A percentile compares a stretch with the other conserved stretches of the same genome.
phyloP scores from a whole-genome alignment of 2,888 invertebrate genomes.

The Lasioglossum pauxillum region DNA sequence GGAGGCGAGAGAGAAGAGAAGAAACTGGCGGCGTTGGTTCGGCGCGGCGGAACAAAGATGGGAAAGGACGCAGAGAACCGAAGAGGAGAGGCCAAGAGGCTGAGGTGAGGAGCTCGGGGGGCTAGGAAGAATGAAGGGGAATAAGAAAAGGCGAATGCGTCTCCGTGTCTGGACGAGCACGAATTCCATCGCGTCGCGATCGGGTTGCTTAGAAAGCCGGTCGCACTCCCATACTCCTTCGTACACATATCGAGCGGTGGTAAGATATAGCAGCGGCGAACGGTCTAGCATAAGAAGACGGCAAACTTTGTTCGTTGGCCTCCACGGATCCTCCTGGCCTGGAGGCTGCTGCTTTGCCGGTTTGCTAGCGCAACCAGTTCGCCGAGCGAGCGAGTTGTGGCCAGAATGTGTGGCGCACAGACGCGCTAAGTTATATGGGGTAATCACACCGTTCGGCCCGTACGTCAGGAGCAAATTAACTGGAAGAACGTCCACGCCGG shows the following conservation, averaged over 20 bases:
- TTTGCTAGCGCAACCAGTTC: constrained; percentile 67
- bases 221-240: constrained; percentile 59
- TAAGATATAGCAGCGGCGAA: constrained; percentile 64
- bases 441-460: constrained; percentile 58
- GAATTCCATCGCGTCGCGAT: constrained; percentile 77
- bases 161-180: constrained; percentile 67
- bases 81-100: neutral
- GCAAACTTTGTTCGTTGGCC: constrained; percentile 40
- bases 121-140: constrained; percentile 34
- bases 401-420: constrained; percentile 44
- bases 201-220: constrained; percentile 74
- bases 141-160: constrained; percentile 66
- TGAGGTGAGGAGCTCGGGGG: neutral
- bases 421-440: constrained; percentile 58
- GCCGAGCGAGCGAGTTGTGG: constrained; percentile 48
- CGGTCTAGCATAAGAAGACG: constrained; percentile 68
- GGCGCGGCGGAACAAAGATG: constrained; percentile 45
- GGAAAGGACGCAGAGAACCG: neutral
- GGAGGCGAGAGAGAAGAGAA: constrained; percentile 38
- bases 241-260: constrained; percentile 65
- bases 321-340: constrained; percentile 33
- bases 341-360: constrained; percentile 22
- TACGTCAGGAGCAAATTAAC: constrained; percentile 64
- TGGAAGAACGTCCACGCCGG: constrained; percentile 46
- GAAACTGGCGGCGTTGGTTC: neutral